These are phyloP conservation scores for Odontamblyopus rebecca DNA, from an alignment of 2,797 vertebrate species.

Conservation along the genomic window DNA sequence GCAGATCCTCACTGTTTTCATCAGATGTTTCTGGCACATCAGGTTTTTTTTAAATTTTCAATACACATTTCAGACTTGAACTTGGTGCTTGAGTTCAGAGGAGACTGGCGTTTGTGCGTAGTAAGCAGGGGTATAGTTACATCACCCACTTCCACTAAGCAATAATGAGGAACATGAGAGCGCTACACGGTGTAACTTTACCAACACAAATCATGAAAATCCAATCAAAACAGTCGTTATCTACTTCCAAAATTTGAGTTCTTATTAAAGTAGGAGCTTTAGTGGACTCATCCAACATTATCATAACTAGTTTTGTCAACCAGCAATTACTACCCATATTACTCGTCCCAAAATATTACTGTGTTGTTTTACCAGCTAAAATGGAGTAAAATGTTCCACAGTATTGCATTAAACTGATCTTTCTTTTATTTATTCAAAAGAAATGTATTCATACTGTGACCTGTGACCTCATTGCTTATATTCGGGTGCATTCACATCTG, in stretches of 20 bases:
- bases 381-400: background rate
- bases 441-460: too few relatives aligned
- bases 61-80: conserved; percentile 9
- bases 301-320: too few relatives aligned
- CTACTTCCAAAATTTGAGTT: background rate
- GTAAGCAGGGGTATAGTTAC: background rate
- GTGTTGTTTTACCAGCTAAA: background rate
- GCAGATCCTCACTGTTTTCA: too few relatives aligned
- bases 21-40: background rate
- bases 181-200: background rate
- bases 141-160: background rate
- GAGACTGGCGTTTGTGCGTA: background rate
- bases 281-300: too few relatives aligned
- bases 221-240: background rate
- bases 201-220: too few relatives aligned
- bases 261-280: background rate
- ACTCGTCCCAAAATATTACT: background rate
- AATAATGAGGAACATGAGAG: background rate
- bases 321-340: too few relatives aligned
- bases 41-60: background rate
- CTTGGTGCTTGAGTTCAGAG: conserved; percentile 15
- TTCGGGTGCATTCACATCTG: too few relatives aligned
- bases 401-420: too few relatives aligned
- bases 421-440: too few relatives aligned
- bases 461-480: too few relatives aligned